Conservation (phyloP, 1,140 invertebrate species). For the Meloidogyne hapla region DNA sequence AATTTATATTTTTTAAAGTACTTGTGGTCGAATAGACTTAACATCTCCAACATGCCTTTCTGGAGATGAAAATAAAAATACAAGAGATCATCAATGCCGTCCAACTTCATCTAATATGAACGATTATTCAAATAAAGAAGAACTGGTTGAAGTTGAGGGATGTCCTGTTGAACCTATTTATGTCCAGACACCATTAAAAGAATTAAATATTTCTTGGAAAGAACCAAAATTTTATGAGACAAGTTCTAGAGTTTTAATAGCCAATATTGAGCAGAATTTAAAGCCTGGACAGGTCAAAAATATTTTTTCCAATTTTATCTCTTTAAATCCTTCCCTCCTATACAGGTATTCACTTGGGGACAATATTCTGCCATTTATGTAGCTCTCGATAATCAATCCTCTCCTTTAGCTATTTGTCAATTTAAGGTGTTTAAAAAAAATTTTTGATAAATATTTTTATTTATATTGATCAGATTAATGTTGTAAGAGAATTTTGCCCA, state of each 20-base stretch:
- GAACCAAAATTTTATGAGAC: slow-evolving; percentile 82
- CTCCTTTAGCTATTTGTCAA: slow-evolving; percentile 81
- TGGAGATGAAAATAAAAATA: neutral
- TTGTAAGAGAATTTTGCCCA: slow-evolving; percentile 83
- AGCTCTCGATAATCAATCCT: slow-evolving; percentile 81
- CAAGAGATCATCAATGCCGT: slow-evolving; percentile 6
- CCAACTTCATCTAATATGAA: neutral
- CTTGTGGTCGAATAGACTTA: slow-evolving; percentile 64
- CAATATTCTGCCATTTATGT: slow-evolving; percentile 88
- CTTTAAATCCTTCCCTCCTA: neutral
- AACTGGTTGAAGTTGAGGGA: slow-evolving; percentile 78
- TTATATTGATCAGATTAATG: slow-evolving; percentile 42
- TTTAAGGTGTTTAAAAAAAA: slow-evolving; percentile 88
- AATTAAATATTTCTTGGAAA: slow-evolving; percentile 87
- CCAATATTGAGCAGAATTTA: slow-evolving; percentile 82
- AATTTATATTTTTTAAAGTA: slow-evolving; percentile 25
- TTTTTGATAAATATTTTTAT: slow-evolving; percentile 68
- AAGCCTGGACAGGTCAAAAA: slow-evolving; percentile 75
- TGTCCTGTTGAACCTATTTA: slow-evolving; percentile 84
- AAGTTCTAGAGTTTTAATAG: slow-evolving; percentile 77
- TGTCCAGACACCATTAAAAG: slow-evolving; percentile 87
- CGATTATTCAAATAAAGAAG: slow-evolving; percentile 69
- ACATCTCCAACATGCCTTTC: neutral
- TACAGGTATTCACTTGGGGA: slow-evolving; percentile 79
- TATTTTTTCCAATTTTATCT: neutral